These are phyloP conservation scores for Polypedilum pembai DNA, from an alignment of 1,140 invertebrate species.

Conservation along the genomic window DNA sequence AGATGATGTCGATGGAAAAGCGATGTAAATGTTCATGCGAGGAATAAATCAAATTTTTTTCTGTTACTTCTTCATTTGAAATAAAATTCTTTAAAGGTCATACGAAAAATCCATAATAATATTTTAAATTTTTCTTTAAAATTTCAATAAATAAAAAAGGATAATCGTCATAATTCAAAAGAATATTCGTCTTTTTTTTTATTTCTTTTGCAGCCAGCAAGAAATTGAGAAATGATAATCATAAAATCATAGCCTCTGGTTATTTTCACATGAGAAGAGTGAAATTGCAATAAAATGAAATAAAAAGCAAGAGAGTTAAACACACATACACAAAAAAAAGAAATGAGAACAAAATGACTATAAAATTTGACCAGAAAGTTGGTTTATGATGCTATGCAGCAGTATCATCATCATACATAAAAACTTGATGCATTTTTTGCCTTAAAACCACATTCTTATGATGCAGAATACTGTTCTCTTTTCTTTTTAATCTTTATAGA, in stretches of 20 bases:
- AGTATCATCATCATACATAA: neutral
- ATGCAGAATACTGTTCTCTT: neutral
- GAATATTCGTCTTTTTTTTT: neutral
- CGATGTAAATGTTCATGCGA: neutral
- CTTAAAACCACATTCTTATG: neutral
- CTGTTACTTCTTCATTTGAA: no score
- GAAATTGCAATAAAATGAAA: neutral
- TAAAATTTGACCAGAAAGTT: constrained; percentile 18
- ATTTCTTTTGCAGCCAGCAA: neutral
- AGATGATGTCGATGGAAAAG: neutral
- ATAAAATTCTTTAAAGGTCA: no score
- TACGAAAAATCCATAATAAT: neutral
- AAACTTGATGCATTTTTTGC: constrained; percentile 18
- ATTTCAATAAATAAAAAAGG: neutral
- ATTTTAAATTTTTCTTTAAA: neutral
- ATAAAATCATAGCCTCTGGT: neutral
- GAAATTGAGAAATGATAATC: neutral
- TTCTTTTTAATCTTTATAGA: neutral
- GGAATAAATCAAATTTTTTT: no score
- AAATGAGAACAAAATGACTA: neutral
- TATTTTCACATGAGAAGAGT: neutral
- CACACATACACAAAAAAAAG: no score
- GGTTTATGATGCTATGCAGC: constrained; percentile 10
- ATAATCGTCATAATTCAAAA: neutral
- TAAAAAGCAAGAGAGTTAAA: no score